Percentiles rank a stretch among this genome's conserved stretches.
These are phyloP conservation scores for Cremastobaeus sp. DNA, from an alignment of 2,888 invertebrate genomes.

Conservation along the genomic window DNA sequence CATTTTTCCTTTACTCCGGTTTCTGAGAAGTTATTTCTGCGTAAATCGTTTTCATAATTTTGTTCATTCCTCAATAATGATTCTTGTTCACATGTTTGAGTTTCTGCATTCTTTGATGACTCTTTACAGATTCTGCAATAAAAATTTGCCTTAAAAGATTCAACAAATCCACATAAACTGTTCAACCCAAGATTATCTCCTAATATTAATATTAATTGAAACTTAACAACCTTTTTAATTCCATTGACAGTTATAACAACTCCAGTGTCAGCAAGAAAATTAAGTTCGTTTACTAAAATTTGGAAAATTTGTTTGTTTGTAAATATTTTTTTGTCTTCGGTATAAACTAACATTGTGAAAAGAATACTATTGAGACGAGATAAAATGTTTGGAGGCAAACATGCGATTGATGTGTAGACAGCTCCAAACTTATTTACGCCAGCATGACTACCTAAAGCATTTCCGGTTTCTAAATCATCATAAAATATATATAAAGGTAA, in stretches of 20 bases:
- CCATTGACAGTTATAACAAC: conserved; percentile 8
- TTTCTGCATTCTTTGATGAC: background rate
- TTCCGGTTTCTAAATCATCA: conserved; percentile 15
- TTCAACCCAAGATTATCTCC: conserved; percentile 10
- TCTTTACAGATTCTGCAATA: conserved; percentile 9
- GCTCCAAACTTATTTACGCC: conserved; percentile 11
- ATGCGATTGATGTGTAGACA: conserved; percentile 5
- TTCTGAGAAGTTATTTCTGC: background rate
- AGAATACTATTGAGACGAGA: conserved; percentile 9
- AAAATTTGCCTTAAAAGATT: conserved; percentile 27
- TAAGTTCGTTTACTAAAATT: conserved; percentile 6
- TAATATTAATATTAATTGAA: conserved; percentile 9
- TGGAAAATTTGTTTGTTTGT: conserved; percentile 7
- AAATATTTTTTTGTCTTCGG: conserved; percentile 6
- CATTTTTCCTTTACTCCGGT: conserved; percentile 20
- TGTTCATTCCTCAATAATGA: conserved; percentile 3
- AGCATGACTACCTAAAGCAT: conserved; percentile 9
- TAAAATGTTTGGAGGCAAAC: conserved; percentile 11
- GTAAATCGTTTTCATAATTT: conserved; percentile 15
- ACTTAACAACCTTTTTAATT: conserved; percentile 10
- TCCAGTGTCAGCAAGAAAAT: conserved; percentile 10
- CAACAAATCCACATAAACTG: conserved; percentile 13
- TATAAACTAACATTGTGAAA: conserved; percentile 22
- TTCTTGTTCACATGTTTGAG: conserved; percentile 4
- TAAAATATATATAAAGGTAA: conserved; percentile 12